phyloP scores from a whole-genome alignment of 2,888 invertebrate genomes.

The Nephrotoma flavescens region DNA sequence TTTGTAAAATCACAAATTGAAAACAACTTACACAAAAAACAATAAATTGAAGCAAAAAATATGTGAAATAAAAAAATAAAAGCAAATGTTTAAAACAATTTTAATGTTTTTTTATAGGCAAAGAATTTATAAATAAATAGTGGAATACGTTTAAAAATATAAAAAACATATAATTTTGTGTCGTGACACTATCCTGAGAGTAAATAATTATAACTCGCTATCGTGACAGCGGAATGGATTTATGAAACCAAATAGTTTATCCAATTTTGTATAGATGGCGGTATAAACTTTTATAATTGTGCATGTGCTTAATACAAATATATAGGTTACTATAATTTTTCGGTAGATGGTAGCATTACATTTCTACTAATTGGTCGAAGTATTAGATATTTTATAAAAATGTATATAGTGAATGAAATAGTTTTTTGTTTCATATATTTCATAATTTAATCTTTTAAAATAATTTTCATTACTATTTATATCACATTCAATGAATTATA shows the following conservation, averaged over 20 bases:
- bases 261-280: neutral
- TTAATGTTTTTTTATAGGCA: neutral
- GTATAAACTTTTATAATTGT: neutral
- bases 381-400: too few relatives aligned
- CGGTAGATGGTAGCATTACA: neutral
- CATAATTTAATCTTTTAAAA: too few relatives aligned
- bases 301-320: neutral
- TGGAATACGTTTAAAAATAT: neutral
- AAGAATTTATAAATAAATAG: neutral
- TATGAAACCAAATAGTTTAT: neutral
- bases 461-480: too few relatives aligned
- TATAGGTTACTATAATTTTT: neutral
- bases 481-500: too few relatives aligned
- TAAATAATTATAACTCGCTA: neutral
- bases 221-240: neutral
- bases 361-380: too few relatives aligned
- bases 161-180: too few relatives aligned
- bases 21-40: neutral
- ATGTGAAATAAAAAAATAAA: too few relatives aligned
- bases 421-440: too few relatives aligned
- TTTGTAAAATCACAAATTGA: neutral
- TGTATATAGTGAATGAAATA: too few relatives aligned
- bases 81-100: neutral
- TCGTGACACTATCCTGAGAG: too few relatives aligned
- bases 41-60: neutral